A percentile compares a stretch with the other conserved stretches of the same genome.
Conservation (phyloP, 2,888 invertebrate genomes). For the Phyto melanocephala region DNA sequence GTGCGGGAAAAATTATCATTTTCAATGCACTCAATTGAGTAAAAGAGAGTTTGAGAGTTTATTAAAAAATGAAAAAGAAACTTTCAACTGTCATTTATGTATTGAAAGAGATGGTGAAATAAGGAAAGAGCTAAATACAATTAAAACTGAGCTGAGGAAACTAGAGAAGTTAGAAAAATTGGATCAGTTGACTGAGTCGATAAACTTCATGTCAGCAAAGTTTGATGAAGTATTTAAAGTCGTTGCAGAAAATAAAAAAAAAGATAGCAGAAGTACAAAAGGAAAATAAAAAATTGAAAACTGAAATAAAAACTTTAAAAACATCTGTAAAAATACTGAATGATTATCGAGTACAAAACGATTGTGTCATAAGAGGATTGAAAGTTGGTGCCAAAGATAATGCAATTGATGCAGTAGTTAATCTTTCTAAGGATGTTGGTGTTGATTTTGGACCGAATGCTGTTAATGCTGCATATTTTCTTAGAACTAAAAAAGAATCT, state of each 20-base stretch:
- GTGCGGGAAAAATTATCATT: background rate
- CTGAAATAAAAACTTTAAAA: background rate
- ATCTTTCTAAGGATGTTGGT: slow-evolving; percentile 7
- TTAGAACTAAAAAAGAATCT: background rate
- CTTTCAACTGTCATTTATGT: background rate
- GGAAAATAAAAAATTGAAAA: background rate
- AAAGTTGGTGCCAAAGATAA: background rate
- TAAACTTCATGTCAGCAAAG: slow-evolving; percentile 12
- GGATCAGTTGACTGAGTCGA: slow-evolving; percentile 5
- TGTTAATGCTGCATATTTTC: background rate
- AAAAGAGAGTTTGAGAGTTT: background rate
- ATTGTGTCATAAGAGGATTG: background rate
- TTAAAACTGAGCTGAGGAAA: background rate
- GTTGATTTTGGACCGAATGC: background rate
- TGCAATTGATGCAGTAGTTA: background rate
- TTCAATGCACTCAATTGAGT: background rate
- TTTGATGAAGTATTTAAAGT: slow-evolving; percentile 3
- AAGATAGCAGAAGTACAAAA: background rate
- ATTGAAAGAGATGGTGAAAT: background rate
- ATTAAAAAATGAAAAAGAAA: background rate
- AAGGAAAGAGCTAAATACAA: no score
- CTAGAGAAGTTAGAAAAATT: background rate
- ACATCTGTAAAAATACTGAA: background rate
- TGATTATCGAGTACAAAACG: background rate
- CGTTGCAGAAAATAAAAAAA: slow-evolving; percentile 2